phyloP scores from a whole-genome alignment of 2,113 vertebrate species.

The Pteruthius melanotis region DNA sequence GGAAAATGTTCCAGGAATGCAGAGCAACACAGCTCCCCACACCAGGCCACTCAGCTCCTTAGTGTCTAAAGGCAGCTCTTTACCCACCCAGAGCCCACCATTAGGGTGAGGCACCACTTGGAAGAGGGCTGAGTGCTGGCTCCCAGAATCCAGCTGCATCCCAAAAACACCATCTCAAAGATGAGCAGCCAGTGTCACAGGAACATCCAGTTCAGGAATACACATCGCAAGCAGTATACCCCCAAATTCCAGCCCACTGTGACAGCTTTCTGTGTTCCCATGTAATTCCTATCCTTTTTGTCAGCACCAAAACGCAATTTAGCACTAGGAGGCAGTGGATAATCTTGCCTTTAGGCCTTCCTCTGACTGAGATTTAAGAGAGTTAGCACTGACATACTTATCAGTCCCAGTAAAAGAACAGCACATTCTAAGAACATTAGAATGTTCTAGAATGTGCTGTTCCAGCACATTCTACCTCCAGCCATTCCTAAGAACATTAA shows the following conservation, averaged over 20 bases:
- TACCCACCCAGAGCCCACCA: background rate
- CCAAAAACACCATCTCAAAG: background rate
- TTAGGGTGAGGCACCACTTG: background rate
- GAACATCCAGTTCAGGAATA: background rate
- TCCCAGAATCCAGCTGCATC: background rate
- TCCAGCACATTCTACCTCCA: no score
- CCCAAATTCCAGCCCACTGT: background rate
- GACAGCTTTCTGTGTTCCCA: background rate
- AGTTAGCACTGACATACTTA: background rate
- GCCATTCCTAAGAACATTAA: background rate
- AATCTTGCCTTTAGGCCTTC: background rate
- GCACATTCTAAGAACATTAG: no score
- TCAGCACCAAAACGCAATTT: background rate
- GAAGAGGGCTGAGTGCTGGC: background rate
- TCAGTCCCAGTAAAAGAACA: background rate
- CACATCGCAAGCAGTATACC: accelerated
- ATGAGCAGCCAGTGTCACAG: background rate
- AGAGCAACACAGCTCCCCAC: background rate
- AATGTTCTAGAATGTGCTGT: no score
- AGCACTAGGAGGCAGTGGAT: background rate
- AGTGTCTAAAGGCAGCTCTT: background rate
- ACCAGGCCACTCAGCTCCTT: background rate
- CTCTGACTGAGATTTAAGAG: background rate
- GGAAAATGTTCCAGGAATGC: background rate
- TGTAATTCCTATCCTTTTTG: background rate